Percentiles rank a stretch among this genome's conserved stretches.
Evolutionary conservation across 2,888 invertebrate species (phyloP).

Genomic region (Neocrepidodera transversa): DNA sequence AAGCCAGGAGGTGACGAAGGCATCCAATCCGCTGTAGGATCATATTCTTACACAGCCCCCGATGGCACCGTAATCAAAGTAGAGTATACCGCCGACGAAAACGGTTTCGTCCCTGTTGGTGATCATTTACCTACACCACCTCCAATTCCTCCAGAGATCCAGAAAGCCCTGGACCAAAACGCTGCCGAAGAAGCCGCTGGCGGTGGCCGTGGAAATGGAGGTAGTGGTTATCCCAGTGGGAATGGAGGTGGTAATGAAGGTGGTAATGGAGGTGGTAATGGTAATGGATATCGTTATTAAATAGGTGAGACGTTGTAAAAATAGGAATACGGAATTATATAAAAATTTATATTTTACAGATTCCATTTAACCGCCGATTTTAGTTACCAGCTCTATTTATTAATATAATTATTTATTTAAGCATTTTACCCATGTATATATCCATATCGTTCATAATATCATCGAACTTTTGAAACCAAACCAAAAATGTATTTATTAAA

Average conservation of each 20-base stretch:
- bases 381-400: too few species aligned
- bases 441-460: conserved; percentile 7
- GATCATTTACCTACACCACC: conserved; percentile 69
- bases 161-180: conserved; percentile 64
- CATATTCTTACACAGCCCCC: conserved; percentile 70
- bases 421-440: conserved; percentile 14
- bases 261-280: conserved; percentile 36
- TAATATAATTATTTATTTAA: conserved; percentile 23
- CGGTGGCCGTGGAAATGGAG: conserved; percentile 42
- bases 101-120: conserved; percentile 67
- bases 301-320: conserved; percentile 29
- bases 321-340: too few species aligned
- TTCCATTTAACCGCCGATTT: too few species aligned
- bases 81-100: conserved; percentile 71
- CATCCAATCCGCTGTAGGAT: conserved; percentile 66
- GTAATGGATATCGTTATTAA: conserved; percentile 41
- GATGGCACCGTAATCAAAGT: conserved; percentile 67
- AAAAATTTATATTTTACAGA: conserved; percentile 9
- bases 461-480: not conserved
- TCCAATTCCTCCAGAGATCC: conserved; percentile 71
- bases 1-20: conserved; percentile 67
- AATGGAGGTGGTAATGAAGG: conserved; percentile 36
- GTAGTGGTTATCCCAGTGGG: conserved; percentile 30
- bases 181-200: conserved; percentile 61
- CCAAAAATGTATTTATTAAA: conserved; percentile 2